Conservation (phyloP, 2,888 invertebrate genomes). For the Drosophila diplacantha region DNA sequence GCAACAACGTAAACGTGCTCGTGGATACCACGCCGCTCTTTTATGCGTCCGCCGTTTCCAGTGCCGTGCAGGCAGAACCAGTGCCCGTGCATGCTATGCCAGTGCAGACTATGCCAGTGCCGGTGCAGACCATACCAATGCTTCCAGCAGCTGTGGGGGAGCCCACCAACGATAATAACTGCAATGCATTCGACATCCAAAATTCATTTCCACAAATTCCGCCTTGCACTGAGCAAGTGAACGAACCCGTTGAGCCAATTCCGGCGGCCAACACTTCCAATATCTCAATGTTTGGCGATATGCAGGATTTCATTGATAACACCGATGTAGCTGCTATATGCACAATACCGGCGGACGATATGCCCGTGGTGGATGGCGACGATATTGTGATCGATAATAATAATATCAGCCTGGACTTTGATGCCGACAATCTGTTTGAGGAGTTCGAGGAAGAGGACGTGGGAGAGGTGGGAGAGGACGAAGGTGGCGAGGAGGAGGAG, state of each 20-base stretch:
- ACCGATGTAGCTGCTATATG: constrained; percentile 61
- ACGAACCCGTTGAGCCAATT: constrained; percentile 1
- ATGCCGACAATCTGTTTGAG: constrained; percentile 70
- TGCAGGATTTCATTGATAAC: constrained; percentile 63
- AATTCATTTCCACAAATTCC: constrained; percentile 39
- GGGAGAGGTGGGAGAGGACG: constrained; percentile 47
- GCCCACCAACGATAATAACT: constrained; percentile 2
- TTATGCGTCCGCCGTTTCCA: constrained; percentile 32
- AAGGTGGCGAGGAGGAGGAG: constrained; percentile 57
- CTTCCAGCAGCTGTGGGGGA: background rate
- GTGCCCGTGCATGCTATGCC: background rate
- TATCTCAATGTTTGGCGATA: constrained; percentile 54
- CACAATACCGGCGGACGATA: constrained; percentile 72
- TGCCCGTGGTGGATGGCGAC: constrained; percentile 74
- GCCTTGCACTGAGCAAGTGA: constrained; percentile 2
- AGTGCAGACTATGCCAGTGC: background rate
- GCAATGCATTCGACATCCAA: constrained; percentile 31
- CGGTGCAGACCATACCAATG: background rate
- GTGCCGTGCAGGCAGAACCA: constrained; percentile 2
- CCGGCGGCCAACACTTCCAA: constrained; percentile 17
- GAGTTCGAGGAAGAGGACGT: constrained; percentile 68
- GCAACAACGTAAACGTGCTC: constrained; percentile 50
- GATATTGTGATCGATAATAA: constrained; percentile 74
- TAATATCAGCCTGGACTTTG: constrained; percentile 72
- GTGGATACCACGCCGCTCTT: constrained; percentile 59